These are phyloP conservation scores for Steatocranus sp. DNA, from an alignment of 2,797 vertebrate species.

Conservation along the genomic window DNA sequence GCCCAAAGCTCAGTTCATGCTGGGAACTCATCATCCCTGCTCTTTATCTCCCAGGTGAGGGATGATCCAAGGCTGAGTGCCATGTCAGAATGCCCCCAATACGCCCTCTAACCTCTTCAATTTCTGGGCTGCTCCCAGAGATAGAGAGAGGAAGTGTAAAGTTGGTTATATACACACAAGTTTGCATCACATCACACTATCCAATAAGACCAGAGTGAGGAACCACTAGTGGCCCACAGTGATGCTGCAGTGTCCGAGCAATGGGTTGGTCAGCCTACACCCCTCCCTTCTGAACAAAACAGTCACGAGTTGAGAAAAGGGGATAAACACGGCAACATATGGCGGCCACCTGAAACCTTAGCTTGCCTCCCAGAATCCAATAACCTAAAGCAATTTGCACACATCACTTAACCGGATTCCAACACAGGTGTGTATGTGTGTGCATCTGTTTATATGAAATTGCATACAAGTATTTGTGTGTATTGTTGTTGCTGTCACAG, in stretches of 20 bases:
- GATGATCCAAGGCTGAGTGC: conserved; percentile 46
- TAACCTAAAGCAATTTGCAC: neutral
- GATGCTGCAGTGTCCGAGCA: conserved; percentile 4
- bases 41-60: conserved; percentile 69
- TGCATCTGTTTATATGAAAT: neutral
- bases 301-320: conserved; percentile 11
- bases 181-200: conserved; percentile 3
- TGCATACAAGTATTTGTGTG: neutral
- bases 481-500: neutral
- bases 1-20: conserved; percentile 50
- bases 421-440: neutral
- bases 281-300: conserved; percentile 20
- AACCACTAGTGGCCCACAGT: conserved; percentile 18
- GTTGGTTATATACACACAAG: neutral
- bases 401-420: neutral
- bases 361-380: neutral
- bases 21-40: conserved; percentile 56
- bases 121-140: neutral
- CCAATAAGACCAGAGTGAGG: conserved; percentile 54
- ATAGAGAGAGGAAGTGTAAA: neutral
- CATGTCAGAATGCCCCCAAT: conserved; percentile 31
- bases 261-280: conserved; percentile 30
- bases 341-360: conserved; percentile 13
- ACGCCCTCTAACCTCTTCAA: conserved; percentile 27
- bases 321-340: conserved; percentile 28